phyloP scores from a whole-genome alignment of 2,113 vertebrate genomes.

The Riparia riparia region DNA sequence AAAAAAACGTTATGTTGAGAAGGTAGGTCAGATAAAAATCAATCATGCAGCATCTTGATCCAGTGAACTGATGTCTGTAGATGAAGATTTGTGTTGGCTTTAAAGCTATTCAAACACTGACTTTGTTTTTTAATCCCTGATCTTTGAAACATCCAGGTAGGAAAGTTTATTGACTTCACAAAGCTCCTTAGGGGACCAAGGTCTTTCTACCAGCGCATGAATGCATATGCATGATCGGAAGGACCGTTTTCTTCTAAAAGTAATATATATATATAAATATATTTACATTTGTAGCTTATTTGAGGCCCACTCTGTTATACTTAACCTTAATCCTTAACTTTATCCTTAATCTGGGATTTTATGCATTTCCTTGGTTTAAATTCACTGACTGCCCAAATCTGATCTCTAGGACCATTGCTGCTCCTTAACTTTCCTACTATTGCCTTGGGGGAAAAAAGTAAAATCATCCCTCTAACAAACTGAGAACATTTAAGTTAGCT shows the following conservation, averaged over 20 bases:
- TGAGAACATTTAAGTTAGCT: neutral
- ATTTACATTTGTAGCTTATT: neutral
- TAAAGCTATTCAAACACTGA: conserved; percentile 26
- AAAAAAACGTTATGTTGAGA: neutral
- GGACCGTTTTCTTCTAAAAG: neutral
- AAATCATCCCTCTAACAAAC: neutral
- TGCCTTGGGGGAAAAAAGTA: neutral
- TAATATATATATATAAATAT: neutral
- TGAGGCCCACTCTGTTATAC: neutral
- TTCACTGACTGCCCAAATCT: neutral
- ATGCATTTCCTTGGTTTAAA: neutral
- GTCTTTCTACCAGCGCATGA: neutral
- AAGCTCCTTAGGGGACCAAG: neutral
- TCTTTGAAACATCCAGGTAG: conserved; percentile 23
- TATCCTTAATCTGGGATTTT: neutral
- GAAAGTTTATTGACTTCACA: conserved; percentile 37
- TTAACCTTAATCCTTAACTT: neutral
- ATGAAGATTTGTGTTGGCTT: conserved; percentile 36
- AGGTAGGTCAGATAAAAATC: conserved; percentile 22
- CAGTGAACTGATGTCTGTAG: neutral
- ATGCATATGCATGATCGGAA: neutral
- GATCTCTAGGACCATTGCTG: neutral
- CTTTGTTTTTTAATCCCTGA: conserved; percentile 2
- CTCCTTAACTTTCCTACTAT: neutral
- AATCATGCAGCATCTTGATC: neutral